A percentile compares a stretch with the other conserved stretches of the same genome.
These are phyloP conservation scores for Mixornis gularis DNA, from an alignment of 2,113 vertebrate species.

Conservation along the genomic window DNA sequence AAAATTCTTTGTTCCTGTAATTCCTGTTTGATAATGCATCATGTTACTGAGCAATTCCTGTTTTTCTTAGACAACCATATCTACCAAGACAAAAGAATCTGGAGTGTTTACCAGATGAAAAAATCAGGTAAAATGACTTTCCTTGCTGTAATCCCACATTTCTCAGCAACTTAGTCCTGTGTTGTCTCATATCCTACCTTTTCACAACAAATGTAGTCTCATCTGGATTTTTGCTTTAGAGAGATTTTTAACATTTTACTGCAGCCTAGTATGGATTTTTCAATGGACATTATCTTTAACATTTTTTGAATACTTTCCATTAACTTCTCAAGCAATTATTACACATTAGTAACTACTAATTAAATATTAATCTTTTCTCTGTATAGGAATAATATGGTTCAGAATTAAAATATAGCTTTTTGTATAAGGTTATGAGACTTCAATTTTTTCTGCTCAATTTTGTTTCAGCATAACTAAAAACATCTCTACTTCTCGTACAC, in stretches of 20 bases:
- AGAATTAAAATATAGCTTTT: not conserved
- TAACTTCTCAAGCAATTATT: not conserved
- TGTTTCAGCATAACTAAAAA: not conserved
- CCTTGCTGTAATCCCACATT: not conserved
- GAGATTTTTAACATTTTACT: not conserved
- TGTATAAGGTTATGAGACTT: not conserved
- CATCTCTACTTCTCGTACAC: not conserved
- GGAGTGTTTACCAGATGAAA: constrained; percentile 77
- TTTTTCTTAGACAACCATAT: constrained; percentile 76
- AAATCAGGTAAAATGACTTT: constrained; percentile 67
- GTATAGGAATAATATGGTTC: not conserved
- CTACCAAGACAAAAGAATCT: constrained; percentile 75
- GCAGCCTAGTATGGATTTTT: not conserved
- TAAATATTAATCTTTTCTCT: not conserved
- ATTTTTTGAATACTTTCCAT: not conserved
- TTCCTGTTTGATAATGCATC: not conserved
- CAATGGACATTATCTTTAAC: not conserved
- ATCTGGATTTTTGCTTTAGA: not conserved
- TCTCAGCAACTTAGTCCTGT: not conserved
- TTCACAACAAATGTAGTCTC: not conserved
- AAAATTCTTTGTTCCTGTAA: not conserved
- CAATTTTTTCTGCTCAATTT: not conserved
- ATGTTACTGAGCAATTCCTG: not conserved
- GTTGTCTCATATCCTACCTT: not conserved
- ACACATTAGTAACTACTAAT: not conserved